Conservation (phyloP, 2,888 invertebrate species). For the Drosophila subquinaria region DNA sequence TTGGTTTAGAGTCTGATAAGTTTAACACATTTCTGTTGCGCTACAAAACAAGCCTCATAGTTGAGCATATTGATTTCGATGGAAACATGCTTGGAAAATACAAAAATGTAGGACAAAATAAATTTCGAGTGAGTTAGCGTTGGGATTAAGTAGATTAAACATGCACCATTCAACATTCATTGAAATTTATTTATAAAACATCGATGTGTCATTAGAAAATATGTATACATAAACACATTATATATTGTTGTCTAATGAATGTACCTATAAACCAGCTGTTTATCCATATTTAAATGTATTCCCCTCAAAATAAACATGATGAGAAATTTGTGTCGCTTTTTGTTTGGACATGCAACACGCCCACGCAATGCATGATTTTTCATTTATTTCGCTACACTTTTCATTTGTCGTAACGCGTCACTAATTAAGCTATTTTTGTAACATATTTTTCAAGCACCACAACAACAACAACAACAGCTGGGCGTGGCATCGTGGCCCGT, state of each 20-base stretch:
- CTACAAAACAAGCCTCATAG: conserved; percentile 28
- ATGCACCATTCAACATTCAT: not conserved
- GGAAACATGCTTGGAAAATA: not conserved
- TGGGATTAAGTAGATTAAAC: not conserved
- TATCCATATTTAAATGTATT: conserved; percentile 1
- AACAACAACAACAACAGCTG: conserved; percentile 22
- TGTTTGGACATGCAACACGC: conserved; percentile 48
- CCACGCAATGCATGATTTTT: conserved; percentile 52
- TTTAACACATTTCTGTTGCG: conserved; percentile 57
- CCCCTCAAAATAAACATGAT: conserved; percentile 8
- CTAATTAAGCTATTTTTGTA: conserved; percentile 77
- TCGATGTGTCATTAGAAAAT: not conserved
- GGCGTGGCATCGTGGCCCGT: conserved; percentile 42
- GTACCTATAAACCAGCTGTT: conserved; percentile 7
- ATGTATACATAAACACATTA: conserved; percentile 12
- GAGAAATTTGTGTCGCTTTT: conserved; percentile 6
- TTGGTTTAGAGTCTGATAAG: conserved; percentile 47
- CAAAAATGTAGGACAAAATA: not conserved
- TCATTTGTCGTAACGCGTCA: conserved; percentile 57
- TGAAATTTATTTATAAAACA: conserved; percentile 23
- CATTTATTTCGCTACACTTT: conserved; percentile 64
- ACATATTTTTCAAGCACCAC: conserved; percentile 37
- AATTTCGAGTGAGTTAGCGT: not conserved
- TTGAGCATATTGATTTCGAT: conserved; percentile 19
- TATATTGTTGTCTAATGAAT: conserved; percentile 4